These are phyloP conservation scores for Epizoanthus rinbou DNA, from an alignment of 92 coral and sea anemone genomes.

Conservation along the genomic window DNA sequence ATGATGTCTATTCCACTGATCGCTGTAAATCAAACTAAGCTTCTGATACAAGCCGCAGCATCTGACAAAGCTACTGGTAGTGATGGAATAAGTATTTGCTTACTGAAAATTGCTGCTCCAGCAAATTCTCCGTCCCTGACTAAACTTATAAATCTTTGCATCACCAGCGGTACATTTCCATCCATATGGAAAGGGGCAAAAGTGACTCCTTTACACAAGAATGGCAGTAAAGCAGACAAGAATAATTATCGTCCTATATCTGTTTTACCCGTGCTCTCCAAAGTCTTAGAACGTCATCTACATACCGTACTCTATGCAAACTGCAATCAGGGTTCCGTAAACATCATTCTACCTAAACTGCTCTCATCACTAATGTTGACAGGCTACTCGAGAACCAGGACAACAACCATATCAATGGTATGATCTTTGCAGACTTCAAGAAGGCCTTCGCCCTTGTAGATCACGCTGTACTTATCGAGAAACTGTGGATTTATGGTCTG, in stretches of 20 bases:
- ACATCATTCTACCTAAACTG: slow-evolving; percentile 35
- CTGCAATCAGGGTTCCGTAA: slow-evolving; percentile 43
- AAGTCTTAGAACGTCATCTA: slow-evolving; percentile 30
- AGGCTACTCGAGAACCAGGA: neutral
- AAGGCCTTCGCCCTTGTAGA: slow-evolving; percentile 42
- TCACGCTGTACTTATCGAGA: slow-evolving; percentile 5
- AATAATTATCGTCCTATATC: slow-evolving; percentile 48
- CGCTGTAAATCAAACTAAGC: slow-evolving; percentile 3
- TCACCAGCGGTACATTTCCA: slow-evolving; percentile 42
- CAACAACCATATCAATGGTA: neutral
- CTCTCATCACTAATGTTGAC: slow-evolving; percentile 31
- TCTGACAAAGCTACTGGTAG: slow-evolving; percentile 44
- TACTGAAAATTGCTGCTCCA: slow-evolving; percentile 41
- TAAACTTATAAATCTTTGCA: slow-evolving; percentile 31
- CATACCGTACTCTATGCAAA: slow-evolving; percentile 17
- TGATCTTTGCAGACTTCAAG: slow-evolving; percentile 38
- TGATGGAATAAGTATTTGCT: slow-evolving; percentile 27
- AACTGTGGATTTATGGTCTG: slow-evolving; percentile 33
- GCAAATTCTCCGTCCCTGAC: slow-evolving; percentile 49
- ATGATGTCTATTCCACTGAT: slow-evolving; percentile 28
- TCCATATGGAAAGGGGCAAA: slow-evolving; percentile 48
- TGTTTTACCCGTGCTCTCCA: slow-evolving; percentile 35
- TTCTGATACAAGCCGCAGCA: slow-evolving; percentile 26
- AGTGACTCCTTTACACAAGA: slow-evolving; percentile 42
- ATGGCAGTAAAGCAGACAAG: slow-evolving; percentile 18